These are phyloP conservation scores for Yasuhikotakia modesta DNA, from an alignment of 2,797 vertebrate species.

Conservation along the genomic window DNA sequence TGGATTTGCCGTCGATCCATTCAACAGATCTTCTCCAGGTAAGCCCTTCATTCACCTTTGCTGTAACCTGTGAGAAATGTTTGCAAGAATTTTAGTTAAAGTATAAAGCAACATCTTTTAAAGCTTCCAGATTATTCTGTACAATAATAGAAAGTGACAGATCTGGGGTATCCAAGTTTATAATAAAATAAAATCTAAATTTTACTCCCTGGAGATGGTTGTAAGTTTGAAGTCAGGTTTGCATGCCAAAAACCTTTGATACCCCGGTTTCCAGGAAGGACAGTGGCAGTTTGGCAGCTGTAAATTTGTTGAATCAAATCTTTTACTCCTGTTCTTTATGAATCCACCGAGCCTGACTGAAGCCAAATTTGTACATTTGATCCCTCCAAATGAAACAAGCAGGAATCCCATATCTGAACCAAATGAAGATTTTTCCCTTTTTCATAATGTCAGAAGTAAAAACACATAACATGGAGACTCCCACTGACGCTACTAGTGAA, in stretches of 20 bases:
- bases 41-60: constrained; percentile 49
- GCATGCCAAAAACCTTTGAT: constrained; percentile 50
- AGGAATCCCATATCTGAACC: constrained; percentile 39
- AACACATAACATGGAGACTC: constrained; percentile 17
- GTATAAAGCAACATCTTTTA: constrained; percentile 9
- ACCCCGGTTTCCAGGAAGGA: constrained; percentile 66
- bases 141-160: constrained; percentile 17
- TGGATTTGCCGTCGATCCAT: constrained; percentile 78
- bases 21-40: constrained; percentile 77
- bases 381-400: constrained; percentile 55
- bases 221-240: constrained; percentile 56
- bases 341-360: constrained; percentile 57
- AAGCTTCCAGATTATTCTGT: background rate
- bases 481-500: background rate
- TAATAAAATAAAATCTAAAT: constrained; percentile 4
- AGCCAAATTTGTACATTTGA: constrained; percentile 66
- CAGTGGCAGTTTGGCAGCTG: constrained; percentile 63
- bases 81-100: background rate
- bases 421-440: constrained; percentile 39
- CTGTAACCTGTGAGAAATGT: background rate
- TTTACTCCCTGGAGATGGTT: constrained; percentile 8
- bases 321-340: constrained; percentile 54
- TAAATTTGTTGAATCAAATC: constrained; percentile 60
- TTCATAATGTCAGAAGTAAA: constrained; percentile 36
- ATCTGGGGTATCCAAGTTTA: background rate